Evolutionary conservation across 2,888 invertebrate species (phyloP), one percentile per base, ranked within the genome.

Genomic region (Fragum sueziense): DNA sequence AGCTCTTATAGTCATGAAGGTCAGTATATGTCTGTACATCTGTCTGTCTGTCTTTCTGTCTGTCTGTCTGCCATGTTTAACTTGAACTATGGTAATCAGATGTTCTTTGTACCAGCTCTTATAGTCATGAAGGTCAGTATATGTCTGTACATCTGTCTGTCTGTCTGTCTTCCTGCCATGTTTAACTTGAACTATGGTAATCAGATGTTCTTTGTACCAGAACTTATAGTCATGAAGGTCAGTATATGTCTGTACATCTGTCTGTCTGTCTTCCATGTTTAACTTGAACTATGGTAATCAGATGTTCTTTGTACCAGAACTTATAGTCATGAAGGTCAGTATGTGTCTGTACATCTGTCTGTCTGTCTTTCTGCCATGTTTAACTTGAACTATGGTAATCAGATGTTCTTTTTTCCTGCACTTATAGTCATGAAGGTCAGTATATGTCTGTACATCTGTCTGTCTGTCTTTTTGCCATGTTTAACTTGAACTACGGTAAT

Each of bases 71-170:
- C 96, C 17, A 97, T 97, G 92, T 93, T 99, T 11, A 84, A 89
- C 70, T 90, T 94, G 84, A 95, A 95, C 0, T 95, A 97, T 88
- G 94, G 95, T 14, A 97, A 96, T 92, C 94, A 95, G 85, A 94
- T 98, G 92, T 98, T 97, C 93, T 99, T 97, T 92, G 95, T 97
- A 0, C 99, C 99, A 0, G 93, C 99, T n/a, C 94, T 98, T 75
- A 94, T 99, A 77, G 95, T 99, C 71, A 94, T 99, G 78, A 98
- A 97, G 94, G 93, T 92, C 76, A 84, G 71, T 1, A 54, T n/a
- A n/a, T n/a, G n/a, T n/a, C n/a, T n/a, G n/a, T n/a, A n/a, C n/a
- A n/a, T n/a, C n/a, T n/a, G n/a, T n/a, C n/a, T n/a, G n/a, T n/a
- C n/a, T n/a, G n/a, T n/a, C n/a, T n/a, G n/a, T n/a, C n/a, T n/a